Percentiles rank a stretch among this genome's conserved stretches.
Conservation (phyloP, 2,888 invertebrate species). For the Oscheius sp. region DNA sequence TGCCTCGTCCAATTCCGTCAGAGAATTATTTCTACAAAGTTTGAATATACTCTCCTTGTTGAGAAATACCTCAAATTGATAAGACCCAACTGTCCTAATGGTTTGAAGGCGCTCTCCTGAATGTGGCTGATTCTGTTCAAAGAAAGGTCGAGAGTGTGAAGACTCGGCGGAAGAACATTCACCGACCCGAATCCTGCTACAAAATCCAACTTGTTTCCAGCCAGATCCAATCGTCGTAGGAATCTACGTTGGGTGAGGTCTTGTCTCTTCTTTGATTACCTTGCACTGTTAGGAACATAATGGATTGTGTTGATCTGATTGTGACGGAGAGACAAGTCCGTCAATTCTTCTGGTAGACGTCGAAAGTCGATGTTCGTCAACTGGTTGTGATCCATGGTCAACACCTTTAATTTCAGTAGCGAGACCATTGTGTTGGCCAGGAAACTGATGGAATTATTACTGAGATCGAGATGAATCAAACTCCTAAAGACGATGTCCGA, state of each 20-base stretch:
- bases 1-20: conserved; percentile 46
- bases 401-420: conserved; percentile 49
- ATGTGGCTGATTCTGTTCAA: conserved; percentile 48
- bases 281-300: conserved; percentile 50
- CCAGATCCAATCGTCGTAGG: conserved; percentile 54
- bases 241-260: conserved; percentile 40
- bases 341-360: conserved; percentile 57
- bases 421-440: conserved; percentile 57
- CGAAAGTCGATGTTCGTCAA: conserved; percentile 60
- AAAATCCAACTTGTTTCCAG: conserved; percentile 58
- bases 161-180: conserved; percentile 47
- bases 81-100: conserved; percentile 44
- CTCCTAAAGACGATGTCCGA: conserved; percentile 39
- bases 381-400: conserved; percentile 55
- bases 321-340: conserved; percentile 58
- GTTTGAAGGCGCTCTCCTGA: conserved; percentile 49
- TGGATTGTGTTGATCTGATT: conserved; percentile 56
- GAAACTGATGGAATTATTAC: conserved; percentile 56
- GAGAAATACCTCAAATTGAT: conserved; percentile 52
- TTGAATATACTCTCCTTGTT: not conserved
- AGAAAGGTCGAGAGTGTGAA: conserved; percentile 55
- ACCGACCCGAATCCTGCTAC: conserved; percentile 47
- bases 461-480: conserved; percentile 60
- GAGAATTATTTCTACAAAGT: conserved; percentile 51
- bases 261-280: conserved; percentile 26